phyloP scores from a whole-genome alignment of 1,140 invertebrate genomes.

The Gryllus bimaculatus region DNA sequence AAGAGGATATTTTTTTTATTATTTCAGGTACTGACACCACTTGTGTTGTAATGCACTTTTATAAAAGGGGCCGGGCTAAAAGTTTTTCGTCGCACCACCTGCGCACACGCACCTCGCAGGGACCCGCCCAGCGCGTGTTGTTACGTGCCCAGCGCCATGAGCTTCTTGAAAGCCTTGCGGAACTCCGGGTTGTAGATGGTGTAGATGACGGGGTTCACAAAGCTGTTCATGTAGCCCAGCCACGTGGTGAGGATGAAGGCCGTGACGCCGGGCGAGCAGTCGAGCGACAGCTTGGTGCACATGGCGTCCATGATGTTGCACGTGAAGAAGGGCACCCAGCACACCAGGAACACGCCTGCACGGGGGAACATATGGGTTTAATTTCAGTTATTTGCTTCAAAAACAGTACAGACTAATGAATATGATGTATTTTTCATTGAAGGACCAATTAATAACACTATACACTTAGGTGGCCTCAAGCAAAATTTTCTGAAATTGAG shows the following conservation, averaged over 20 bases:
- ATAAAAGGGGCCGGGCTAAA: too few species aligned
- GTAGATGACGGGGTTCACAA: conserved; percentile 97
- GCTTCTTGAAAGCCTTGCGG: conserved; percentile 95
- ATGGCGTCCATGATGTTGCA: conserved; percentile 96
- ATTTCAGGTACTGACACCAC: too few species aligned
- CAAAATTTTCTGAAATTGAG: too few species aligned
- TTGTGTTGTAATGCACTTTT: too few species aligned
- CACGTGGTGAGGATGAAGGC: conserved; percentile 93
- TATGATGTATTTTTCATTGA: neutral
- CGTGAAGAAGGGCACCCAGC: conserved; percentile 99
- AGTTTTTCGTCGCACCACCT: too few species aligned
- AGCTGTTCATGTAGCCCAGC: conserved; percentile 98
- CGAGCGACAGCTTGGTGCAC: conserved; percentile 69
- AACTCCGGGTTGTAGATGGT: conserved; percentile 99
- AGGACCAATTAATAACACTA: neutral
- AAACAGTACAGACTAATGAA: too few species aligned
- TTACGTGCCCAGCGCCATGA: conserved; percentile 49
- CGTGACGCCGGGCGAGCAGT: conserved; percentile 76
- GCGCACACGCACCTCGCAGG: neutral
- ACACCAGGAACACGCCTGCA: conserved; percentile 88
- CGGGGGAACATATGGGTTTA: conserved; percentile 18
- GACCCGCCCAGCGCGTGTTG: neutral
- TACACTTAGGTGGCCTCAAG: too few species aligned
- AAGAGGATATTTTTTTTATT: too few species aligned
- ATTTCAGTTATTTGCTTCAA: neutral